Base-by-base conservation (phyloP, 2,113 vertebrate species). In the Labeo rohita region DNA sequence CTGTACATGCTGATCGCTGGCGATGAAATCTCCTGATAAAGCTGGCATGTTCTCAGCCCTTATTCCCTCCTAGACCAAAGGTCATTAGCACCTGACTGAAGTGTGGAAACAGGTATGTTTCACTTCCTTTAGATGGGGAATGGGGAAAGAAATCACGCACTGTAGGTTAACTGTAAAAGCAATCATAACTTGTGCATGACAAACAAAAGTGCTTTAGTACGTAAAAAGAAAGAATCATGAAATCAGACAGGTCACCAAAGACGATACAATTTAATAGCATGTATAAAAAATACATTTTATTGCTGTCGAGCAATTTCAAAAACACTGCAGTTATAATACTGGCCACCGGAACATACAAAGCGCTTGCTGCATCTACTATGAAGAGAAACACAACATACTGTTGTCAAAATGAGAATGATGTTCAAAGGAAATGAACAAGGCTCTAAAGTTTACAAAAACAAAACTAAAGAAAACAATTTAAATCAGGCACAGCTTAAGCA, bases 11-110 rank as follows among this genome's bases (percentile, higher is more conserved):
- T 50, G 47, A 82, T 70, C 80, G 36, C 3, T 52, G 16, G 15
- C 63, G 28, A 65, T 47, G n/a, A 2, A 49, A 82, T 81, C 61
- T 16, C 21, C 65, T 56, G 68, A 73, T 84, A 74, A 84, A 84
- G 34, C 2, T 36, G 7, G 21, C 50, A 56, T 59, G 68, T 50
- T 39, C n/a, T 16, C 79, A 34, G 39, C 39, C 13, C 23, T 34
- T 39, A 39, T 52, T 36, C 63, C n/a, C n/a, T 84, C 66, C 34
- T 59, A 73, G 36, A 84, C 3, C 66, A 73, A 84, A 84, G 82
- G 68, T 84, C 68, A 56, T 6, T 23, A 83, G 47, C 36, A 52
- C 80, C 63, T 68, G 63, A 52, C 61, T 59, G 21, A 73, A 73
- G 7, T 16, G 0, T 83, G 81, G 34, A 73, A 43, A 59, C 21